Percentiles rank a stretch among this genome's conserved stretches.
Conservation (phyloP, 2,797 vertebrate genomes). For the Parauchenoglanis punctatus region DNA sequence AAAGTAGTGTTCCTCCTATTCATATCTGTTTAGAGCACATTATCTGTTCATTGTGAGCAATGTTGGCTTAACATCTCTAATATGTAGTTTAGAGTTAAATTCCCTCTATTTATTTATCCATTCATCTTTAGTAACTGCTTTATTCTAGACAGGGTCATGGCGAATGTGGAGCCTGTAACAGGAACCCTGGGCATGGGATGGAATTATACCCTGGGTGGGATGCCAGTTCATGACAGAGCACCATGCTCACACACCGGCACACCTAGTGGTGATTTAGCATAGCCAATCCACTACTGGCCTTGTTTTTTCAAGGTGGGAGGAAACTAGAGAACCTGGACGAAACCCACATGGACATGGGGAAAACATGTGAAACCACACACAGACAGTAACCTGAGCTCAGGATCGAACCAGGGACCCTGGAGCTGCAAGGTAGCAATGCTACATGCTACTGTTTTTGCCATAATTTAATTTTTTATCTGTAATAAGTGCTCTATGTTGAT, state of each 20-base stretch:
- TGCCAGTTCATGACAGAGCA: not conserved
- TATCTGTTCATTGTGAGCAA: not conserved
- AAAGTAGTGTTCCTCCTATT: not conserved
- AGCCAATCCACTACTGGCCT: not conserved
- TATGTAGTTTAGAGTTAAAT: not conserved
- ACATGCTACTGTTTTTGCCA: not conserved
- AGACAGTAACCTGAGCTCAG: not conserved
- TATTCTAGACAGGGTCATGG: not conserved
- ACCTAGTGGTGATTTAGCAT: not conserved
- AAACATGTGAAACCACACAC: not conserved
- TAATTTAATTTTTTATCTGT: not conserved
- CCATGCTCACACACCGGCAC: not conserved
- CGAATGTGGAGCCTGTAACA: not conserved
- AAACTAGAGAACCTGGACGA: not conserved
- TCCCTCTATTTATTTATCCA: not conserved
- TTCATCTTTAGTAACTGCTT: not conserved
- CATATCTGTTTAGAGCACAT: not conserved
- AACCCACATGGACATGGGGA: not conserved
- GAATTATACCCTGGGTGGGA: not conserved
- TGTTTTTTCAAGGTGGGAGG: not conserved
- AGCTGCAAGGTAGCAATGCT: not conserved
- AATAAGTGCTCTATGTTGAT: slow-evolving; percentile 20
- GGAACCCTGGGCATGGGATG: not conserved
- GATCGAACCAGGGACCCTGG: not conserved
- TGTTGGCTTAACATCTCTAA: not conserved